A percentile compares a stretch with the other conserved stretches of the same genome.
phyloP scores from a whole-genome alignment of 2,113 vertebrate genomes.

The Planiliza haematocheilus region DNA sequence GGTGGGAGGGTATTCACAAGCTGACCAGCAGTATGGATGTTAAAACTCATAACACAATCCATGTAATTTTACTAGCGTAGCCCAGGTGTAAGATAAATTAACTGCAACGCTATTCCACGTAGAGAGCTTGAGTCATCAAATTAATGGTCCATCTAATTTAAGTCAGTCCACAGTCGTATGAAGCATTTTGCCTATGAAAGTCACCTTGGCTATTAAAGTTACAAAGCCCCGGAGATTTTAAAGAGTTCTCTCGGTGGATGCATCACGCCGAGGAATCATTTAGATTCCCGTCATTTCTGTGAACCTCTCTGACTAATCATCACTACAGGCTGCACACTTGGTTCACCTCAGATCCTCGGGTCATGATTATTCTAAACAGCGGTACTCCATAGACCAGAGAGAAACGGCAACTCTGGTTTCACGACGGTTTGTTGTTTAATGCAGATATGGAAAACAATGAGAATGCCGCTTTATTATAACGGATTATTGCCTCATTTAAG shows the following conservation, averaged over 20 bases:
- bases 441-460: neutral
- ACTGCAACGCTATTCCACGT: neutral
- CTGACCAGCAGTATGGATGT: neutral
- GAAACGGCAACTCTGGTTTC: conserved; percentile 16
- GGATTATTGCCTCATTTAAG: no score
- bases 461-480: no score
- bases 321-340: conserved; percentile 20
- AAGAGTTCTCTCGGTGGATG: conserved; percentile 10
- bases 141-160: conserved; percentile 39
- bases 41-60: neutral
- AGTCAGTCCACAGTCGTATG: conserved; percentile 29
- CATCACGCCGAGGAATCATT: conserved; percentile 33
- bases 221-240: conserved; percentile 39
- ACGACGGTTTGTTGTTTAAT: neutral
- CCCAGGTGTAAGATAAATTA: conserved; percentile 4
- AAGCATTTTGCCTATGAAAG: conserved; percentile 59
- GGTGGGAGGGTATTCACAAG: neutral
- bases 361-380: conserved; percentile 17
- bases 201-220: conserved; percentile 69
- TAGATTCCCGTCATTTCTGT: conserved; percentile 36
- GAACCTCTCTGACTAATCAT: conserved; percentile 49
- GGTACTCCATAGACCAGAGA: neutral
- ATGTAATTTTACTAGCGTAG: neutral
- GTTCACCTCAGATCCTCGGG: conserved; percentile 44
- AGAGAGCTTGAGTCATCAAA: conserved; percentile 30